Percentiles rank a stretch among this genome's conserved stretches.
These are phyloP conservation scores for Anarrhichthys ocellatus DNA, from an alignment of 2,113 vertebrate species.

Conservation along the genomic window DNA sequence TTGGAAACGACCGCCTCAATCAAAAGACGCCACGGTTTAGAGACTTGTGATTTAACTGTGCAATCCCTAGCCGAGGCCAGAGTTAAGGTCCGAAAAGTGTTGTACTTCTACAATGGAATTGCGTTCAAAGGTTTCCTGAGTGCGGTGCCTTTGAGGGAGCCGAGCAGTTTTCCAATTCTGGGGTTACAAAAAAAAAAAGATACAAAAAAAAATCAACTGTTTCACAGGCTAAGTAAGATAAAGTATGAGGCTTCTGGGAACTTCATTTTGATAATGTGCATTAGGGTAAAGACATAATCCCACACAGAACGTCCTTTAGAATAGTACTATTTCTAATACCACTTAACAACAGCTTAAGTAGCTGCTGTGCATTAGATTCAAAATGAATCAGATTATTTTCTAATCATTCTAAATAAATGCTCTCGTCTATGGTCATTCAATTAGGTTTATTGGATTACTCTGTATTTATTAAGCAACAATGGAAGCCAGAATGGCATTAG, in stretches of 20 bases:
- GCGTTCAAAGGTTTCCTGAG: constrained; percentile 51
- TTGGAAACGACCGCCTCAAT: constrained; percentile 71
- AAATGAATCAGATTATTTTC: constrained; percentile 10
- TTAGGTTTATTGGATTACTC: constrained; percentile 12
- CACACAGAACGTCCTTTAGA: not conserved
- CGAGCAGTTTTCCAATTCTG: constrained; percentile 29
- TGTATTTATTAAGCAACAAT: constrained; percentile 5
- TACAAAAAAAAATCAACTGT: constrained; percentile 26
- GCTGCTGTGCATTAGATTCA: not conserved
- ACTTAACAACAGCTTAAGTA: not conserved
- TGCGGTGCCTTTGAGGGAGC: constrained; percentile 52
- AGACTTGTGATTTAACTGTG: constrained; percentile 70
- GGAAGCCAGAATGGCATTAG: constrained; percentile 7
- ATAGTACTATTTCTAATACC: not conserved
- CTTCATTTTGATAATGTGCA: constrained; percentile 11
- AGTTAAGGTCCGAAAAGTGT: constrained; percentile 64
- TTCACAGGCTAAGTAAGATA: constrained; percentile 43
- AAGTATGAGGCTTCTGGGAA: not conserved
- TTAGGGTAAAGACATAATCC: not conserved
- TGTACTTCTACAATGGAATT: constrained; percentile 58
- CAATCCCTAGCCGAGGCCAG: constrained; percentile 37
- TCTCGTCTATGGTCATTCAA: not conserved
- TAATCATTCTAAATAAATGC: constrained; percentile 19
- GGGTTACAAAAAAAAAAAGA: constrained; percentile 9
- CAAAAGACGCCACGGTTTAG: constrained; percentile 61